Conservation (phyloP, 1,140 invertebrate genomes). For the Drosophila funebris region DNA sequence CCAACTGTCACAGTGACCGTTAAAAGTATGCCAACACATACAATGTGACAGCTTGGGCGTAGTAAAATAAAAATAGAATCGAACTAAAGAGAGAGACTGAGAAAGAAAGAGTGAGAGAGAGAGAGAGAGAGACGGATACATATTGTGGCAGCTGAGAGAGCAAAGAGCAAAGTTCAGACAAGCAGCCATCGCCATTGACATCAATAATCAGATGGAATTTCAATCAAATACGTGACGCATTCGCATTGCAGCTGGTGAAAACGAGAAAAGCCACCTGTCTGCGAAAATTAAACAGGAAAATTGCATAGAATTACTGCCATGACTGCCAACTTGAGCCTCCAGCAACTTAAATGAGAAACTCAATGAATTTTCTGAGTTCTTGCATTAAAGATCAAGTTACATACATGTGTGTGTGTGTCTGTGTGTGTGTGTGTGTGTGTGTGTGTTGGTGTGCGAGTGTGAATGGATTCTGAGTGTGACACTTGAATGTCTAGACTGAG, state of each 20-base stretch:
- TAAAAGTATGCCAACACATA: slow-evolving; percentile 27
- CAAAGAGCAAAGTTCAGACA: slow-evolving; percentile 38
- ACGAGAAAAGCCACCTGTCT: slow-evolving; percentile 22
- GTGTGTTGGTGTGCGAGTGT: slow-evolving; percentile 1
- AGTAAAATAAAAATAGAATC: slow-evolving; percentile 29
- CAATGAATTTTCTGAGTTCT: background rate
- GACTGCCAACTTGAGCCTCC: slow-evolving; percentile 2
- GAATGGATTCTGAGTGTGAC: slow-evolving; percentile 16
- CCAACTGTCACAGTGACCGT: slow-evolving; percentile 21
- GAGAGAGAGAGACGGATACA: too few relatives aligned
- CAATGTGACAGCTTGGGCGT: slow-evolving; percentile 32
- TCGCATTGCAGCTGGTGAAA: slow-evolving; percentile 22
- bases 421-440: background rate
- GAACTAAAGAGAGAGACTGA: background rate
- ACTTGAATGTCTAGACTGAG: slow-evolving; percentile 50
- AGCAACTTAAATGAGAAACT: slow-evolving; percentile 17
- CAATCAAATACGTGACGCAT: slow-evolving; percentile 70
- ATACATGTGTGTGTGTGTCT: background rate
- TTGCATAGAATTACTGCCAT: slow-evolving; percentile 31
- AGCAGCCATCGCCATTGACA: slow-evolving; percentile 7
- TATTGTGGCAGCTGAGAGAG: background rate
- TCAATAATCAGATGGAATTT: slow-evolving; percentile 71
- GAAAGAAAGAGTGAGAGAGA: background rate
- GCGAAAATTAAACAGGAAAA: slow-evolving; percentile 22
- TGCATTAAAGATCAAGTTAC: slow-evolving; percentile 6